These are phyloP conservation scores for Amblyopsis rosae DNA, from an alignment of 2,113 vertebrate genomes.

Conservation along the genomic window DNA sequence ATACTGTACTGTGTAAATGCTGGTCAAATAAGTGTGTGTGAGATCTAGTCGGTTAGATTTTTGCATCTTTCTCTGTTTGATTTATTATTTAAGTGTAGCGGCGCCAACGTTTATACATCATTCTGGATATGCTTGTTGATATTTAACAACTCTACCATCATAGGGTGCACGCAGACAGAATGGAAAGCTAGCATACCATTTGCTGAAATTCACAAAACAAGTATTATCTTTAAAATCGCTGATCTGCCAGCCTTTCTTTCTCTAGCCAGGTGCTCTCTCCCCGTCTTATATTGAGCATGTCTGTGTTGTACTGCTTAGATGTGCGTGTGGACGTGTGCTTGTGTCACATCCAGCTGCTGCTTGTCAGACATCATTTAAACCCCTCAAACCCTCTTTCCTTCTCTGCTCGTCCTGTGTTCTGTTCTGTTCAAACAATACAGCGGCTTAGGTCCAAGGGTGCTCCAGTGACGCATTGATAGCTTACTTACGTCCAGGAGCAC, in stretches of 20 bases:
- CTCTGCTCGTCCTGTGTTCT: background rate
- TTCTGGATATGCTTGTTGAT: too few species aligned
- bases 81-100: too few species aligned
- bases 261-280: background rate
- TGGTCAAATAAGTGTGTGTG: too few species aligned
- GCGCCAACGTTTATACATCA: too few species aligned
- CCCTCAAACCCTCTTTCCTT: background rate
- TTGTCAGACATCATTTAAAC: conserved; percentile 25
- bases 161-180: too few species aligned
- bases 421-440: conserved; percentile 15
- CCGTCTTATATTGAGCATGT: background rate
- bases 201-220: too few species aligned
- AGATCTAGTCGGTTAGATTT: too few species aligned
- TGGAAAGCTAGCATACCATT: too few species aligned
- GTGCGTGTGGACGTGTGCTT: background rate
- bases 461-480: background rate
- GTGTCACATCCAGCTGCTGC: conserved; percentile 16
- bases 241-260: background rate
- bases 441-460: conserved; percentile 15
- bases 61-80: too few species aligned
- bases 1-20: background rate
- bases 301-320: background rate
- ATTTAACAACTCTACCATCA: too few species aligned
- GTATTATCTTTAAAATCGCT: background rate
- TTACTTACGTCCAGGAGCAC: background rate